Evolutionary conservation across 2,113 vertebrate genomes (phyloP).

Genomic region (Corvus cornix): DNA sequence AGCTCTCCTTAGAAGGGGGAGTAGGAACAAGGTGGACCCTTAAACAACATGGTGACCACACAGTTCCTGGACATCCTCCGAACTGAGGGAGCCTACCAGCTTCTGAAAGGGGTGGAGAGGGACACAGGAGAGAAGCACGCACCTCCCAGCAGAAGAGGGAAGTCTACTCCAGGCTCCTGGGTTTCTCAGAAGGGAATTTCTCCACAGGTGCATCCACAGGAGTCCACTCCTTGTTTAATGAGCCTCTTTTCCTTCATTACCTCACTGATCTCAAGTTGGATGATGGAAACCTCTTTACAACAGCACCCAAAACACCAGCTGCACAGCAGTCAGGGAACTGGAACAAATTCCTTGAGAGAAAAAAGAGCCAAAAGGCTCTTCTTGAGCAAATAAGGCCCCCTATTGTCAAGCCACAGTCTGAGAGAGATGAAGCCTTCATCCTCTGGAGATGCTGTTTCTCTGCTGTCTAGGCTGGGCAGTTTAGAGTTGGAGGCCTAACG

Average conservation of each 20-base stretch:
- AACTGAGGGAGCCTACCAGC: background rate
- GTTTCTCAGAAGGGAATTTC: background rate
- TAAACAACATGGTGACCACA: background rate
- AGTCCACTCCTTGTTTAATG: background rate
- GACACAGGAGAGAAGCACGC: background rate
- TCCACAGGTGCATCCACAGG: accelerated
- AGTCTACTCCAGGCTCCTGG: background rate
- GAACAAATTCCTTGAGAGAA: background rate
- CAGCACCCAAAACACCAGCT: background rate
- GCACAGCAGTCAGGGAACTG: background rate
- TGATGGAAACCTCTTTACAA: background rate
- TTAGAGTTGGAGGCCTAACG: background rate
- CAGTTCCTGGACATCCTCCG: background rate
- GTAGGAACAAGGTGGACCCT: background rate
- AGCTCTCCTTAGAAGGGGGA: background rate
- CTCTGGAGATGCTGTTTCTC: background rate
- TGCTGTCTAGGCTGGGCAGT: background rate
- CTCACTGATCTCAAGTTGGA: background rate
- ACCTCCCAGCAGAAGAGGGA: background rate
- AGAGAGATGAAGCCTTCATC: background rate
- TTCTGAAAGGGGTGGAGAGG: background rate
- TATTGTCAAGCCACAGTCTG: background rate
- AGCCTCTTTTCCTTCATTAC: background rate
- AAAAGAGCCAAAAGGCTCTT: background rate
- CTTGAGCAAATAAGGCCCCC: background rate